Percentiles rank a stretch among this genome's conserved stretches.
Evolutionary conservation across 2,888 invertebrate species (phyloP).

Genomic region (Diploptera punctata): DNA sequence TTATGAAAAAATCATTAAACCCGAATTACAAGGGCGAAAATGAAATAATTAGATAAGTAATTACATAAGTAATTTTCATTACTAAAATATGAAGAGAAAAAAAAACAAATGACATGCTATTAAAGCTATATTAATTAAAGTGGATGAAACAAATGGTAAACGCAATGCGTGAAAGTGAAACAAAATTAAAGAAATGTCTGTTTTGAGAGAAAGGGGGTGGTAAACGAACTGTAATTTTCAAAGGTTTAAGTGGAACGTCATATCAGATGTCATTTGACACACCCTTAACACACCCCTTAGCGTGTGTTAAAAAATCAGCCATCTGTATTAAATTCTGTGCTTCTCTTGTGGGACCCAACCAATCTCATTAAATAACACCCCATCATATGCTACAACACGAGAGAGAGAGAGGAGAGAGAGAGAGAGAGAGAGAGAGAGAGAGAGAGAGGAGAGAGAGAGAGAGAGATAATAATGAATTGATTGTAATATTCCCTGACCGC

Average conservation of each 20-base stretch:
- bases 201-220: neutral
- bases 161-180: no score
- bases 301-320: neutral
- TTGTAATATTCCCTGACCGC: neutral
- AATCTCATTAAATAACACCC: conserved; percentile 2
- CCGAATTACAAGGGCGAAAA: no score
- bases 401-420: neutral
- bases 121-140: no score
- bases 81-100: no score
- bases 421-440: neutral
- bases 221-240: neutral
- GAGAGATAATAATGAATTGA: conserved; percentile 19
- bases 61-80: no score
- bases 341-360: neutral
- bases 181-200: no score
- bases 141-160: no score
- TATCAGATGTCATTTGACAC: conserved; percentile 23
- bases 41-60: no score
- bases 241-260: conserved; percentile 18
- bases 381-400: neutral
- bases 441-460: neutral
- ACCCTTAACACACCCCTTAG: no score
- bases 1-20: no score
- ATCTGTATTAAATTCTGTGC: conserved; percentile 1
- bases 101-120: no score